Base-by-base conservation (phyloP, 2,797 vertebrate genomes). In the Rousettus madagascariensis region DNA sequence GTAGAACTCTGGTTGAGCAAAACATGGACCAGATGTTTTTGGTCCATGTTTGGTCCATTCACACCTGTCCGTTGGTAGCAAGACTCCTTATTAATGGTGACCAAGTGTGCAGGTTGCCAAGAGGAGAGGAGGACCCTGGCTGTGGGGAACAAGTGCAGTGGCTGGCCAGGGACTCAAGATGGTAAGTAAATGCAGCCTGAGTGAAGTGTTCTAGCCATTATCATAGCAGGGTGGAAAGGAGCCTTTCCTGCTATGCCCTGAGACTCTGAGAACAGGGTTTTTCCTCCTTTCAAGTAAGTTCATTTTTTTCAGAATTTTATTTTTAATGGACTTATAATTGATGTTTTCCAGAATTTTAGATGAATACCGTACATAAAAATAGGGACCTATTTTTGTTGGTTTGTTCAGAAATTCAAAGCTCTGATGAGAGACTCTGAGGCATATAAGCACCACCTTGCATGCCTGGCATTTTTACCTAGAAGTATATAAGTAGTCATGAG, bases 131-230 rank as follows among this genome's bases (percentile, higher is more conserved):
- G 71, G 80, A 77, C 24, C 36, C 66, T 53, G 72, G 15, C 85
- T 20, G 16, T 41, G 46, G 63, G 38, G 26, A 74, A 8, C 16
- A 8, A 36, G 79, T 33, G 7, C 36, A 91, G 69, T 85, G 84
- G 63, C 74, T 92, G 82, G 63, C 53, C 57, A 66, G 80, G 61
- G 87, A 95, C 94, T 86, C 91, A 88, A 41, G 90, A 84, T 20
- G 41, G 28, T 55, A 80, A 87, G 66, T 55, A 93, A 91, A 71
- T 43, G 71, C 26, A 86, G 20, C 55, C 36, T 17, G 19, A 84
- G 53, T 83, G 95, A 75, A 95, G 69, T 75, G 33, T 86, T 55
- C 16, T 7, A 12, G 20, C 30, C 36, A 38, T 87, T 82, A 30
- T 20, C 38, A 8, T 43, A 36, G 38, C 49, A 78, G 61, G 30